Evolutionary conservation across 2,888 invertebrate genomes (phyloP).

Genomic region (Seira sanloemensis): DNA sequence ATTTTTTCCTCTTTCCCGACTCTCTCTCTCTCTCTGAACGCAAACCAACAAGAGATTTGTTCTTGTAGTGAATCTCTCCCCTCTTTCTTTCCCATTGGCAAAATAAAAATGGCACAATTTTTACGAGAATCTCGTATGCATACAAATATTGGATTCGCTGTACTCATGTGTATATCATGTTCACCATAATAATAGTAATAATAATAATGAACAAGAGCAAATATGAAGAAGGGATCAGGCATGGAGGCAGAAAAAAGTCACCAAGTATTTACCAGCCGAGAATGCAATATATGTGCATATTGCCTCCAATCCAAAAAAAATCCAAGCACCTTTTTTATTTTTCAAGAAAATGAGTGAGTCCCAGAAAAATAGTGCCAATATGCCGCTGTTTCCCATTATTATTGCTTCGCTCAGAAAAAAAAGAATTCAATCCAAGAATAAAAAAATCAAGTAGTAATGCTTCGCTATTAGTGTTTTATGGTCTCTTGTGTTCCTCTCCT

Average conservation of each 20-base stretch:
- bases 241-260: background rate
- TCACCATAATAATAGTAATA: conserved; percentile 13
- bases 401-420: conserved; percentile 44
- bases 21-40: background rate
- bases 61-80: too few relatives aligned
- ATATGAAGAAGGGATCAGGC: background rate
- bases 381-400: conserved; percentile 51
- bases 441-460: conserved; percentile 14
- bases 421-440: conserved; percentile 20
- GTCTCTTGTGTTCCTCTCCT: conserved; percentile 19
- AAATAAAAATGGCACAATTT: conserved; percentile 15
- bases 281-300: too few relatives aligned
- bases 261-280: background rate
- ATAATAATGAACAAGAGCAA: conserved; percentile 12
- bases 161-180: conserved; percentile 9
- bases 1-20: conserved; percentile 8
- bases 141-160: conserved; percentile 22
- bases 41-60: too few relatives aligned
- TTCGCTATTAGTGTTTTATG: conserved; percentile 17
- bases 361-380: conserved; percentile 45
- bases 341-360: conserved; percentile 13
- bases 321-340: conserved; percentile 19
- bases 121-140: conserved; percentile 26
- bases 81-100: background rate
- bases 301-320: too few relatives aligned